These are phyloP conservation scores for Ophion costatus DNA, from an alignment of 2,888 invertebrate species.

Conservation along the genomic window DNA sequence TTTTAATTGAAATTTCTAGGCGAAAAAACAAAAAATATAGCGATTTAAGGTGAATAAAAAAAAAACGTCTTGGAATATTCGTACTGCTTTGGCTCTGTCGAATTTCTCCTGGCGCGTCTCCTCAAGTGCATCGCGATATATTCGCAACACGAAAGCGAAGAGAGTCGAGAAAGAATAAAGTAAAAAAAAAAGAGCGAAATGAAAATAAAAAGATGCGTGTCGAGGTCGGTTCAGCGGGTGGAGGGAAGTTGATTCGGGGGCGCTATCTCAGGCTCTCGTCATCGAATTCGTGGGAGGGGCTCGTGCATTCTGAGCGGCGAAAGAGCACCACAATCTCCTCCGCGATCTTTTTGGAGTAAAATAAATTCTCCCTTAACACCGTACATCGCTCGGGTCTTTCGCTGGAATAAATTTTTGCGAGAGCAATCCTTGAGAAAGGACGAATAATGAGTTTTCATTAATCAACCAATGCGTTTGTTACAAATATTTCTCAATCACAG, in stretches of 20 bases:
- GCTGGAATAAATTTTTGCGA: not conserved
- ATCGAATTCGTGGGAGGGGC: slow-evolving; percentile 73
- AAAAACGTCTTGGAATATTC: not conserved
- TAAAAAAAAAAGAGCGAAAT: slow-evolving; percentile 7
- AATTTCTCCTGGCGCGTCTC: slow-evolving; percentile 30
- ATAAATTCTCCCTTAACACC: slow-evolving; percentile 11
- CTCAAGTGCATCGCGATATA: not conserved
- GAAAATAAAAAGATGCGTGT: slow-evolving; percentile 70
- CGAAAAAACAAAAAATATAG: too few species aligned
- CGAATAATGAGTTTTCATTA: not conserved
- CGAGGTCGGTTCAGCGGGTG: slow-evolving; percentile 75
- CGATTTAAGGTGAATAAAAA: too few species aligned
- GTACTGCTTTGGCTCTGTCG: not conserved
- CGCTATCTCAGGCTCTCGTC: slow-evolving; percentile 49
- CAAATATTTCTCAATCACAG: not conserved
- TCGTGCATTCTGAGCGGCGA: slow-evolving; percentile 42
- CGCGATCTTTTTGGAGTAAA: slow-evolving; percentile 32
- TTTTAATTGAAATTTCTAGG: not conserved
- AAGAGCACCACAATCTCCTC: slow-evolving; percentile 21
- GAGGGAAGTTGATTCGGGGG: slow-evolving; percentile 65
- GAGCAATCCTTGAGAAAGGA: not conserved
- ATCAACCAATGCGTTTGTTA: not conserved
- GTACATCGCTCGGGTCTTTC: not conserved
- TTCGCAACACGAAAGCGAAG: not conserved
- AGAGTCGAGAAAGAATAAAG: slow-evolving; percentile 9